Conservation (phyloP, 2,113 vertebrate species). For the Empidonax alnorum region DNA sequence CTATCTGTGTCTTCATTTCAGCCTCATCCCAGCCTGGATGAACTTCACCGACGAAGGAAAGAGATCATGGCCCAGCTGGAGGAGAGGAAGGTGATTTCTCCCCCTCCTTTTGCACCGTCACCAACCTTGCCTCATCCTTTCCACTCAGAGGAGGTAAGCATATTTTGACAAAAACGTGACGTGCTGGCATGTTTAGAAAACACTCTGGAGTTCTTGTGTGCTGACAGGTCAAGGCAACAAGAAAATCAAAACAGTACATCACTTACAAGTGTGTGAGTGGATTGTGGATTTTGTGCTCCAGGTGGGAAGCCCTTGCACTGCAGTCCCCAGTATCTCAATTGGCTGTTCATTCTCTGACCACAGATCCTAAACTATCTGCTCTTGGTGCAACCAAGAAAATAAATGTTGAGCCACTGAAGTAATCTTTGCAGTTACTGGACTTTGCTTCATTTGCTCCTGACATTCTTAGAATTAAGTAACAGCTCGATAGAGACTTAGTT, state of each 20-base stretch:
- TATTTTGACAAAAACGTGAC: neutral
- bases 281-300: neutral
- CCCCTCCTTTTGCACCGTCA: conserved; percentile 93
- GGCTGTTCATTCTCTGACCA: neutral
- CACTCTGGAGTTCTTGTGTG: neutral
- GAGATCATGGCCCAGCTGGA: conserved; percentile 96
- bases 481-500: neutral
- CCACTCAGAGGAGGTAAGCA: conserved; percentile 87
- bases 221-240: neutral
- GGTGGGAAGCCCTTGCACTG: neutral
- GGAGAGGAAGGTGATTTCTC: conserved; percentile 95
- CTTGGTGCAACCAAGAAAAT: neutral
- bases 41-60: conserved; percentile 91
- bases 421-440: neutral
- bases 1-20: conserved; percentile 69
- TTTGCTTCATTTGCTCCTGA: neutral
- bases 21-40: conserved; percentile 89
- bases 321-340: neutral
- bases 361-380: neutral
- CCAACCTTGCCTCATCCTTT: conserved; percentile 89
- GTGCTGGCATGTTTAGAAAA: neutral
- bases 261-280: neutral
- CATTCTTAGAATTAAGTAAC: neutral
- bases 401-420: neutral
- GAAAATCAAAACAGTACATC: neutral